Evolutionary conservation across 2,797 vertebrate species (phyloP).

Genomic region (Paratrypauchen microcephalus): DNA sequence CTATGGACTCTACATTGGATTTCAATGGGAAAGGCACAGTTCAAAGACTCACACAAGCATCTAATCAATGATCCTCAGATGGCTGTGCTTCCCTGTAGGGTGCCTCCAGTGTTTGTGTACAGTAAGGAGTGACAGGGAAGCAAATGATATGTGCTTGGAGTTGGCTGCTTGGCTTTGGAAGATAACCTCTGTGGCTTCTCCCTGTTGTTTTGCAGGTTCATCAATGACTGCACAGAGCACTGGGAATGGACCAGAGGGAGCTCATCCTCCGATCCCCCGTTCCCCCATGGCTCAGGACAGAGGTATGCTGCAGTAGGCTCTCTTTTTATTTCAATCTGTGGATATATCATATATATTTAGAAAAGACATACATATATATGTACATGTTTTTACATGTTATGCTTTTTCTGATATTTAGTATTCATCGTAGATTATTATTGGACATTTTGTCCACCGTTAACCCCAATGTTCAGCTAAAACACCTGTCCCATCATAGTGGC

Average conservation of each 20-base stretch:
- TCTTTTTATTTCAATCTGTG: not conserved
- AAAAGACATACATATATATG: not conserved
- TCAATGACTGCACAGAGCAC: conserved; percentile 86
- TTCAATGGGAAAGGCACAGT: conserved; percentile 63
- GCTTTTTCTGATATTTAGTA: too few species aligned
- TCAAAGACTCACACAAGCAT: conserved; percentile 58
- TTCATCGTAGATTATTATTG: too few species aligned
- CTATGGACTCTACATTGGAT: conserved; percentile 66
- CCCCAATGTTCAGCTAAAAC: too few species aligned
- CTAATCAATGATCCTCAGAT: conserved; percentile 63
- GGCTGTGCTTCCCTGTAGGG: conserved; percentile 47
- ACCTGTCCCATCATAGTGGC: too few species aligned
- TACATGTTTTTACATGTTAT: too few species aligned
- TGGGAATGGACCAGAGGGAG: conserved; percentile 87
- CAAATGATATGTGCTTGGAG: conserved; percentile 47
- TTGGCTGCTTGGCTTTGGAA: conserved; percentile 49
- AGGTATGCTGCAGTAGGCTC: conserved; percentile 76
- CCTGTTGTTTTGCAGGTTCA: conserved; percentile 77
- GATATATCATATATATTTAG: not conserved
- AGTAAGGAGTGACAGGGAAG: conserved; percentile 38
- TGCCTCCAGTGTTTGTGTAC: conserved; percentile 48
- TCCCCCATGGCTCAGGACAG: conserved; percentile 94
- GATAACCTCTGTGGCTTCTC: conserved; percentile 3
- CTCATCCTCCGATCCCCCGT: conserved; percentile 87
- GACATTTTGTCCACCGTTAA: too few species aligned